These are phyloP conservation scores for Drosophila pachea DNA, from an alignment of 1,140 invertebrate species.

Conservation along the genomic window DNA sequence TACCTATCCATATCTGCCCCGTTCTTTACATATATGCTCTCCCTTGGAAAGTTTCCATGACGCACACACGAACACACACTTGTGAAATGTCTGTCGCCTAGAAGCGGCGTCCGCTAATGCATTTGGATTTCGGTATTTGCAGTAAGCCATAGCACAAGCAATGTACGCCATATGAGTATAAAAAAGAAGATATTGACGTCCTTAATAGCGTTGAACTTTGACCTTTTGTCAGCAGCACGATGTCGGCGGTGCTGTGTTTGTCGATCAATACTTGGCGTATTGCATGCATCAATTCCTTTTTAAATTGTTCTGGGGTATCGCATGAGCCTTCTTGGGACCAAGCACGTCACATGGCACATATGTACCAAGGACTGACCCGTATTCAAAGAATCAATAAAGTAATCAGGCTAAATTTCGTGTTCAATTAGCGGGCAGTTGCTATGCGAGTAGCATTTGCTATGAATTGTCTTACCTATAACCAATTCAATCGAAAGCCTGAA, in stretches of 20 bases:
- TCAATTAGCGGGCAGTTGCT: conserved; percentile 13
- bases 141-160: conserved; percentile 33
- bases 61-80: neutral
- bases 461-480: conserved; percentile 45
- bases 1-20: neutral
- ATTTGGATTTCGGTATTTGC: conserved; percentile 68
- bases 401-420: neutral
- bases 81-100: conserved; percentile 15
- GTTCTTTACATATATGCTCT: neutral
- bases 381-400: neutral
- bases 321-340: neutral
- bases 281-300: neutral
- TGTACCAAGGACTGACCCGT: neutral
- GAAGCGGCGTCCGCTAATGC: conserved; percentile 53
- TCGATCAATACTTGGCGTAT: conserved; percentile 14
- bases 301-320: neutral
- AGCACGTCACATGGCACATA: no score
- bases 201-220: conserved; percentile 50
- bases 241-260: neutral
- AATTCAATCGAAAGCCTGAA: conserved; percentile 44
- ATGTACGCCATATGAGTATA: conserved; percentile 22
- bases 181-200: conserved; percentile 27
- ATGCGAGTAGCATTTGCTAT: conserved; percentile 4
- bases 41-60: no score
- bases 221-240: conserved; percentile 24